Conservation (phyloP, 2,888 invertebrate genomes). For the Linnaemya vulpina region DNA sequence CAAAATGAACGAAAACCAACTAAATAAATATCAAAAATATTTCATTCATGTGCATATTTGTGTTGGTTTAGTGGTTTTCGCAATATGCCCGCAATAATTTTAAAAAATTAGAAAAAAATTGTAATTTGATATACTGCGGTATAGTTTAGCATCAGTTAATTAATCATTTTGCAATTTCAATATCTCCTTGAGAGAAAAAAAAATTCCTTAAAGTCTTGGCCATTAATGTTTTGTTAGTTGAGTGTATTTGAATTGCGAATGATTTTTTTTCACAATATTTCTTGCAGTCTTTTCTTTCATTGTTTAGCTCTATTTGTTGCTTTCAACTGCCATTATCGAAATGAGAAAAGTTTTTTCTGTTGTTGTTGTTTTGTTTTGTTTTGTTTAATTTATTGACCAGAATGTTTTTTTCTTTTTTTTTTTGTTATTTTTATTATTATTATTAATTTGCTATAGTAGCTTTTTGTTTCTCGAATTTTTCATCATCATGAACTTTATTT, state of each 20-base stretch:
- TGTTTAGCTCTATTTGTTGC: not conserved
- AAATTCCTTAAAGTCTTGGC: not conserved
- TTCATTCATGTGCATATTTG: not conserved
- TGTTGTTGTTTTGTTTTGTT: too few species aligned
- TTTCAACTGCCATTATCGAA: constrained; percentile 57
- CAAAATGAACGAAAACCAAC: constrained; percentile 14
- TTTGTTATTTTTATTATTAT: constrained; percentile 19
- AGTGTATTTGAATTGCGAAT: constrained; percentile 12
- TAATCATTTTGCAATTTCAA: constrained; percentile 51
- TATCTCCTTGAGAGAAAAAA: not conserved
- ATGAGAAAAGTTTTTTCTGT: constrained; percentile 66
- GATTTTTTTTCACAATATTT: not conserved
- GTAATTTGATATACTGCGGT: constrained; percentile 4
- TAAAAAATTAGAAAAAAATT: not conserved
- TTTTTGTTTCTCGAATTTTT: constrained; percentile 24
- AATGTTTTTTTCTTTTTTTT: too few species aligned
- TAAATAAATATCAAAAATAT: not conserved
- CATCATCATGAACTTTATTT: constrained; percentile 42
- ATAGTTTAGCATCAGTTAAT: constrained; percentile 45
- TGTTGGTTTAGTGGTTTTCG: not conserved
- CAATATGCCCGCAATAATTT: constrained; percentile 17
- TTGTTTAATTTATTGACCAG: constrained; percentile 56
- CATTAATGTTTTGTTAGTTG: not conserved
- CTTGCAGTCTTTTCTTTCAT: not conserved
- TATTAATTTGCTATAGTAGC: constrained; percentile 1